Percentiles rank a stretch among this genome's conserved stretches.
Evolutionary conservation across 2,797 vertebrate genomes (phyloP).

Genomic region (Chelidonichthys spinosus): DNA sequence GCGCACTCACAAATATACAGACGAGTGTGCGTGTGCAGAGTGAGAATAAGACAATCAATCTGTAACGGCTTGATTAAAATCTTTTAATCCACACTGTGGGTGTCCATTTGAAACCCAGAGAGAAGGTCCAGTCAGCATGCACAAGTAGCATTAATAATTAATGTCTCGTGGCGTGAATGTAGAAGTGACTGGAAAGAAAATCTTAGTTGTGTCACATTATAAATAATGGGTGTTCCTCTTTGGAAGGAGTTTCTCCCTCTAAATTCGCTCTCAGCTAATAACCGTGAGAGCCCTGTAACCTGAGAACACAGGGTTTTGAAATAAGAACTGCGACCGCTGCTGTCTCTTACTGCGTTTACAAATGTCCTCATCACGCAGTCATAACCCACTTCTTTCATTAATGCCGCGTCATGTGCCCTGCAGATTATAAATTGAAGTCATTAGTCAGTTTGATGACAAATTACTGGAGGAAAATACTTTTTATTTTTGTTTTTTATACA

Average conservation of each 20-base stretch:
- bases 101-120: slow-evolving; percentile 49
- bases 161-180: slow-evolving; percentile 37
- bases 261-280: background rate
- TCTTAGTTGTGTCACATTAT: slow-evolving; percentile 26
- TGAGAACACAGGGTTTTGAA: slow-evolving; percentile 14
- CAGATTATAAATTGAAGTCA: slow-evolving; percentile 15
- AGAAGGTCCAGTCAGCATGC: slow-evolving; percentile 53
- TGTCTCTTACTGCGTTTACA: background rate
- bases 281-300: slow-evolving; percentile 1
- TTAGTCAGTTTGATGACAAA: slow-evolving; percentile 23
- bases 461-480: background rate
- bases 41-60: slow-evolving; percentile 64
- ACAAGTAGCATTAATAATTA: slow-evolving; percentile 43
- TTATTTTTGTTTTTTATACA: background rate
- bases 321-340: background rate
- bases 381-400: slow-evolving; percentile 20
- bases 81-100: slow-evolving; percentile 67
- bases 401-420: slow-evolving; percentile 18
- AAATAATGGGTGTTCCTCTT: slow-evolving; percentile 28
- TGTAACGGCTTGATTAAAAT: slow-evolving; percentile 42
- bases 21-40: slow-evolving; percentile 31
- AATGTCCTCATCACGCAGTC: slow-evolving; percentile 9
- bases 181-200: slow-evolving; percentile 32
- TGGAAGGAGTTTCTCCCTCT: slow-evolving; percentile 2
- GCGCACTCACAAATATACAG: slow-evolving; percentile 13